A percentile compares a stretch with the other conserved stretches of the same genome.
phyloP scores from a whole-genome alignment of 1,140 invertebrate genomes.

The Lepidurus packardi region DNA sequence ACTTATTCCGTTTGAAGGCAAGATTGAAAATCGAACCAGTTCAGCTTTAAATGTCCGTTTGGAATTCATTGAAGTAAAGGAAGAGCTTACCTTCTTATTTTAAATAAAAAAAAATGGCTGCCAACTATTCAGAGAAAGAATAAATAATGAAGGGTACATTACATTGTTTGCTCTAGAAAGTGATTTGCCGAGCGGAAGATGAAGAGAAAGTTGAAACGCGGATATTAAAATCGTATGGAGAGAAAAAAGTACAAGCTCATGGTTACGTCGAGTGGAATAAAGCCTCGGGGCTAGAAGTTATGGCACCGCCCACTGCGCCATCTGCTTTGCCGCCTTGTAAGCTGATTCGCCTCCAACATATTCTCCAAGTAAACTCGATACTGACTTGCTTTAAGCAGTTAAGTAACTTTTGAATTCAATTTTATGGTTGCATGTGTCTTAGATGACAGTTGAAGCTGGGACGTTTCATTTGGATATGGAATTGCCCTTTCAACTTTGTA shows the following conservation, averaged over 20 bases:
- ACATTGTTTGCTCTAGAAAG: not conserved
- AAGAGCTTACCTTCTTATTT: not conserved
- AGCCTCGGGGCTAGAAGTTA: not conserved
- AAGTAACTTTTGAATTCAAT: not conserved
- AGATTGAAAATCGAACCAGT: not conserved
- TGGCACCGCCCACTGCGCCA: not conserved
- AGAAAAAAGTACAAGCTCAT: not conserved
- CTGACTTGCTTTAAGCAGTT: not conserved
- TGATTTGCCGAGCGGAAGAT: not conserved
- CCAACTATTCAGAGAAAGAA: not conserved
- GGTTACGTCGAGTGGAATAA: slow-evolving; percentile 1
- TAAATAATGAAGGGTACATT: not conserved
- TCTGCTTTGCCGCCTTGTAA: not conserved
- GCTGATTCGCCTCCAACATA: not conserved
- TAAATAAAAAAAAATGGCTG: not conserved
- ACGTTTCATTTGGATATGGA: slow-evolving; percentile 8
- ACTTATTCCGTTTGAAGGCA: not conserved
- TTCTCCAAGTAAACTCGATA: not conserved
- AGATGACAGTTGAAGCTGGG: not conserved
- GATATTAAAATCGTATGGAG: not conserved
- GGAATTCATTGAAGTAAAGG: not conserved
- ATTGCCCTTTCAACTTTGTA: not conserved
- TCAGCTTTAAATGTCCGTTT: not conserved
- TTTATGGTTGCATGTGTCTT: not conserved
- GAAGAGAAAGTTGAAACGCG: not conserved